Evolutionary conservation across 2,888 invertebrate genomes (phyloP), one percentile per base, ranked within the genome.

Genomic region (Schrankia costaestrigalis): DNA sequence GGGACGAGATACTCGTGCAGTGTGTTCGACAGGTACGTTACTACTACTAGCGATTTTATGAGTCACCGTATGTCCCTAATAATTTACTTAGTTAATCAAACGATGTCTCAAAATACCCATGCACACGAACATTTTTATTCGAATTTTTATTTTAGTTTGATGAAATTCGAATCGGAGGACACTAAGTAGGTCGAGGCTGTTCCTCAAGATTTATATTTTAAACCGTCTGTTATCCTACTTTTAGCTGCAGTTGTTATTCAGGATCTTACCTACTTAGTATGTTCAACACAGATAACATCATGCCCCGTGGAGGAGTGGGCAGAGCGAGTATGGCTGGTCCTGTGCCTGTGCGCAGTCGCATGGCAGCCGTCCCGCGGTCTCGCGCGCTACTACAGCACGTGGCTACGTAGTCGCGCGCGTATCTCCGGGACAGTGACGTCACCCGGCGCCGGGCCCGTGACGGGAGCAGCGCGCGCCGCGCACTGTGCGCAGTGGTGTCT

Each of bases 401-500:
- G 88, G 84, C 68, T 89, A 44, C 76, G 88, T 46, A 43, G 57
- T 4, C 70, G 78, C 11, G 76, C 81, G 0, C 68, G 75, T 1
- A 35, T 49, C 65, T 36, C 48, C 8, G 26, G 50, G 37, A 11
- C 26, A 4, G 21, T 37, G 2, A 31, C 41, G 15, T 43, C 45
- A 13, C 17, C 43, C 46, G 41, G 48, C 30, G 15, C 46, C 42
- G 28, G 33, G 49, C 51, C 59, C 17, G 43, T 18, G 0, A n/a
- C 44, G 0, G 33, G 63, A 7, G 46, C 66, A n/a, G 70, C 76
- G 0, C 62, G 86, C 14, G 71, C 82, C 26, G 78, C 81, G n/a
- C 96, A 97, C 74, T 97, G 96, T 69, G 96, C 97, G 6, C 95
- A 96, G 76, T 97, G 97, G 95, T 97, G 97, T 71, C 89, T 97